Base-by-base conservation (phyloP, 2,888 invertebrate genomes). In the Caenorhabditis japonica region DNA sequence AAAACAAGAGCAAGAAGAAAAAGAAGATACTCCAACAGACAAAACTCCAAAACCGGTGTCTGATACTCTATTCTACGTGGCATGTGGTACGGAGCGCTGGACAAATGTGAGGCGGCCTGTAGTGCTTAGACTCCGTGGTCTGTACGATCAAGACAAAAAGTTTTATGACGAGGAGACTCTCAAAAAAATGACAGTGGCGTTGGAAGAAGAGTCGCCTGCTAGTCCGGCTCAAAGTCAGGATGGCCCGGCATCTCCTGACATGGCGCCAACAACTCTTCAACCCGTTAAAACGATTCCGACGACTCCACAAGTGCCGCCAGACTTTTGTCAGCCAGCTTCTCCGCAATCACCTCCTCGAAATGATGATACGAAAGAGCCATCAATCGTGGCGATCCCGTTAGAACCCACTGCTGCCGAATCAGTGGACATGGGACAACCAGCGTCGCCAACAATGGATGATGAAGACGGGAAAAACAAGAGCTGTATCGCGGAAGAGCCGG, bases 171-270 rank as follows among this genome's bases (percentile, higher is more conserved):
- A 23, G 8, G 66, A 55, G 23, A 19, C 17, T 1, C 12, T 47
- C 12, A 25, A 53, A 7, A 13, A 13, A 13, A 17, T n/a, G 34
- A 13, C 5, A 30, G 30, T 10, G 10, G 19, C 21, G 43, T 13
- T 19, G 17, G 43, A 17, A 15, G 56, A 44, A 34, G 23, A 25
- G 21, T 19, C n/a, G n/a, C n/a, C n/a, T n/a, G n/a, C n/a, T n/a
- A n/a, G n/a, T n/a, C n/a, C n/a, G n/a, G n/a, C n/a, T n/a, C n/a
- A n/a, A n/a, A 10, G 12, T n/a, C 15, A n/a, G 44, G 61, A 61
- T 19, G 21, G 52, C 4, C 62, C 62, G 21, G 62, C 52, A 7
- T 62, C 62, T 15, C 62, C 62, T 1, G 62, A 62, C 34, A 53
- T 62, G 53, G 30, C 21, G 13, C 61, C 61, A 27, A 36, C 25